Evolutionary conservation across 2,113 vertebrate genomes (phyloP), one percentile per base, ranked within the genome.

Genomic region (Rhea pennata): DNA sequence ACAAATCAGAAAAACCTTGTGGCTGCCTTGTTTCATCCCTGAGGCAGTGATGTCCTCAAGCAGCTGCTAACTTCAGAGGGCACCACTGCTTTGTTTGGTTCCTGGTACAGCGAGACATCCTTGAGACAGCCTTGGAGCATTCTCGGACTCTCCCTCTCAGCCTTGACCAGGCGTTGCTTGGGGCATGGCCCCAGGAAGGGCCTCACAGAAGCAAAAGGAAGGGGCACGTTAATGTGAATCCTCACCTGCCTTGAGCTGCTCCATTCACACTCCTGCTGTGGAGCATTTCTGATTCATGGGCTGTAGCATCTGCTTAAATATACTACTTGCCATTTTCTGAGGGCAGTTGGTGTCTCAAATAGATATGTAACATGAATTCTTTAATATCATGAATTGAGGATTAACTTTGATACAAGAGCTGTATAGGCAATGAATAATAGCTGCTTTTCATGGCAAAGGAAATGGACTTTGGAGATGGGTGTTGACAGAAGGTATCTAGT

Each of bases 321-420:
- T 65, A 67, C 51, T 74, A 81, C 70, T 58, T 67, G 50, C 12
- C 0, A 36, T 77, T 88, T 95, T 95, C 33, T 39, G 59, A 73
- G 75, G 53, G 65, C 61, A 54, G 53, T 78, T 19, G 5, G 27
- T 56, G 78, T 85, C 86, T 74, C 56, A 78, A 31, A 59, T 94
- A 46, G 84, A 56, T 76, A 5, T 50, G 76, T 70, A 74, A 69
- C 13, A 39, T 20, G n/a, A 59, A 39, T n/a, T 89, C 71, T 82
- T 80, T 88, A 58, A 74, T 64, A 69, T 27, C 17, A 9, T 70
- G 67, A 61, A 62, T 89, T 73, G 31, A 84, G 84, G 66, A 21
- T 36, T 92, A 48, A 22, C 71, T 96, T 89, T 85, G 84, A 83
- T 91, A 93, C 4, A 72, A 59, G 77, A 90, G 73, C 84, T 95